Percentiles rank a stretch among this genome's conserved stretches.
phyloP scores from a whole-genome alignment of 2,797 vertebrate genomes.

The Xenopus petersii region DNA sequence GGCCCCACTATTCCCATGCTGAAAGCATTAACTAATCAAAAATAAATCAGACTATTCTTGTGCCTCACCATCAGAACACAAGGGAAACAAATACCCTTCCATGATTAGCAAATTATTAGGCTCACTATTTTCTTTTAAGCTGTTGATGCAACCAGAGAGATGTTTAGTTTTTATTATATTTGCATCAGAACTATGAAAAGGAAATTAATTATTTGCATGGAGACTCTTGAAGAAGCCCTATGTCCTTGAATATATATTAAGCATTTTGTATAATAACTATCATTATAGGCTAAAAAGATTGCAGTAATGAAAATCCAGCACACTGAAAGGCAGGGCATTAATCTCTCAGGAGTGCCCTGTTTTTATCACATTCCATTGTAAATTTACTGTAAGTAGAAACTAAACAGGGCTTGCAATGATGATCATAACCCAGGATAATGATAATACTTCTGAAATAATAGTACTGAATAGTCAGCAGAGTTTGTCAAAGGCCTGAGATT shows the following conservation, averaged over 20 bases:
- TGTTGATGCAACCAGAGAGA: neutral
- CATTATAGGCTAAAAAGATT: conserved; percentile 50
- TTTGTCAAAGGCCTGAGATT: conserved; percentile 34
- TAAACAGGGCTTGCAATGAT: conserved; percentile 34
- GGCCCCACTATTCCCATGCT: neutral
- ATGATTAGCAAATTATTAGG: neutral
- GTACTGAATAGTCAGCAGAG: conserved; percentile 13
- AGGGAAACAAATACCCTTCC: neutral
- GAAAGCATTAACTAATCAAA: neutral
- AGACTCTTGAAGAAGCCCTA: conserved; percentile 45
- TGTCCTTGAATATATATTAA: conserved; percentile 49
- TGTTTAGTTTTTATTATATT: conserved; percentile 42
- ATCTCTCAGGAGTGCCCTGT: conserved; percentile 43
- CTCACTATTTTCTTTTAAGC: conserved; percentile 3
- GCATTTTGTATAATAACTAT: conserved; percentile 49
- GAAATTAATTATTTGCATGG: conserved; percentile 47
- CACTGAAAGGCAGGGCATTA: conserved; percentile 40
- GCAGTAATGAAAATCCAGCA: conserved; percentile 47
- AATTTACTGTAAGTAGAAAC: conserved; percentile 32
- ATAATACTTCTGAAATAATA: conserved; percentile 43
- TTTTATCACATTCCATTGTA: conserved; percentile 43
- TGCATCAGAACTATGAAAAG: conserved; percentile 30
- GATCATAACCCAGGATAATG: conserved; percentile 30
- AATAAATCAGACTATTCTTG: neutral
- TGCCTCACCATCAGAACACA: neutral